Conservation (phyloP, 2,113 vertebrate species). For the Paratilapia polleni region DNA sequence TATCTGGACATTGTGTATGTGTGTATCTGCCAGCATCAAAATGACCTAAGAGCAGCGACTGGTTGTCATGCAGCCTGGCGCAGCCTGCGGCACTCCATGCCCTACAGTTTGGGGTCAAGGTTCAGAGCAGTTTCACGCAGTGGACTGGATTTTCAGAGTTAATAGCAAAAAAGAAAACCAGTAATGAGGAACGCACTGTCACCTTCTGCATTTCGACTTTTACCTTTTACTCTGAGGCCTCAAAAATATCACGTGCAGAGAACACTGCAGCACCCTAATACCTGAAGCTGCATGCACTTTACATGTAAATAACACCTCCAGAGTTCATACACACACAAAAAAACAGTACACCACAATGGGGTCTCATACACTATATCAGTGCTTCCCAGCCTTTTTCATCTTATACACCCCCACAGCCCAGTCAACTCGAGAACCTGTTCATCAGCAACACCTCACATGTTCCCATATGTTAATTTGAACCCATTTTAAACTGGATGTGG, state of each 20-base stretch:
- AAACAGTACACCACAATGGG: neutral
- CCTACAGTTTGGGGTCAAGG: slow-evolving; percentile 53
- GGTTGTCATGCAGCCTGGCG: slow-evolving; percentile 52
- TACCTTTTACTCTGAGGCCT: slow-evolving; percentile 17
- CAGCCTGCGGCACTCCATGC: slow-evolving; percentile 37
- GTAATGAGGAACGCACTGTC: slow-evolving; percentile 46
- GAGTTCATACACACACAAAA: neutral
- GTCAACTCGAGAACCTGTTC: neutral
- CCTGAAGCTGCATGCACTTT: slow-evolving; percentile 4
- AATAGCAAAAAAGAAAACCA: slow-evolving; percentile 59
- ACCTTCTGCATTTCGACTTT: slow-evolving; percentile 46
- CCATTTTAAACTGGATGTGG: neutral
- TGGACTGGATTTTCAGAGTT: slow-evolving; percentile 25
- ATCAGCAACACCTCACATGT: neutral
- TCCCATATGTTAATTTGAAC: neutral
- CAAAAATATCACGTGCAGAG: slow-evolving; percentile 34
- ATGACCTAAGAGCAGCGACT: slow-evolving; percentile 30
- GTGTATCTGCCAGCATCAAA: slow-evolving; percentile 32
- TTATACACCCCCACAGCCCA: neutral
- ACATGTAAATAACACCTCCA: slow-evolving; percentile 18
- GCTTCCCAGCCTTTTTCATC: neutral
- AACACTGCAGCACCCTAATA: neutral
- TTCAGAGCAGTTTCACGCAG: slow-evolving; percentile 51
- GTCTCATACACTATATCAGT: neutral
- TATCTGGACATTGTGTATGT: neutral